Evolutionary conservation across 2,888 invertebrate genomes (phyloP).

Genomic region (Macaria liturata): DNA sequence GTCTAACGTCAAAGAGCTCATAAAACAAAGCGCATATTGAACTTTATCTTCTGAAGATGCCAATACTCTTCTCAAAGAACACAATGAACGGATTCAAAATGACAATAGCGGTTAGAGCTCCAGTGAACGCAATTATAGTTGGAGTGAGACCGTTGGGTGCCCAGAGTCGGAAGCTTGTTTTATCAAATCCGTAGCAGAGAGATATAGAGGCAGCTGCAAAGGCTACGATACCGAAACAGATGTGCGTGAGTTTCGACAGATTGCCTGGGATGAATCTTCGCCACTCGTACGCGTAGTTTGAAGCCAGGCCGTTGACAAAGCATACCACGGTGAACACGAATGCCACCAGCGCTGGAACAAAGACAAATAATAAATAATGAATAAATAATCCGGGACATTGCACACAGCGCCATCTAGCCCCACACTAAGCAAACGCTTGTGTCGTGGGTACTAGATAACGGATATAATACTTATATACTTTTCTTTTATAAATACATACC

Average conservation of each 20-base stretch:
- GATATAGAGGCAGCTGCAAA: constrained; percentile 49
- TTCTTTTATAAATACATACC: no score
- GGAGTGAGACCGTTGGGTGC: constrained; percentile 39
- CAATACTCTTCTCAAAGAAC: constrained; percentile 44
- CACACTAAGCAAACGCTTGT: no score
- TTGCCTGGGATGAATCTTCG: constrained; percentile 42
- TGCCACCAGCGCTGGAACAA: constrained; percentile 49
- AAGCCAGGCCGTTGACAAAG: constrained; percentile 49
- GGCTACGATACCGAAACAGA: constrained; percentile 52
- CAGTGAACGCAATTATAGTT: constrained; percentile 48
- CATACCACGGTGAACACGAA: constrained; percentile 51
- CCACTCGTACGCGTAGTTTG: constrained; percentile 49
- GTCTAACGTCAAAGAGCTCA: no score
- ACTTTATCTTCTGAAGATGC: constrained; percentile 34
- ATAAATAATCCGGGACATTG: no score
- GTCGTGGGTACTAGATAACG: no score
- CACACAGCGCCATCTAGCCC: no score
- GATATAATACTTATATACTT: no score
- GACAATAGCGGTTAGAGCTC: constrained; percentile 47
- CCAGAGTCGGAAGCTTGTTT: constrained; percentile 51
- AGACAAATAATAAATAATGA: constrained; percentile 1
- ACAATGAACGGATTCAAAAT: constrained; percentile 54
- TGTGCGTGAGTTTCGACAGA: constrained; percentile 50
- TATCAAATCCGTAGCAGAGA: constrained; percentile 59
- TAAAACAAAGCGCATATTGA: no score